Evolutionary conservation across 2,113 vertebrate species (phyloP).

Genomic region (Neoarius graeffei): DNA sequence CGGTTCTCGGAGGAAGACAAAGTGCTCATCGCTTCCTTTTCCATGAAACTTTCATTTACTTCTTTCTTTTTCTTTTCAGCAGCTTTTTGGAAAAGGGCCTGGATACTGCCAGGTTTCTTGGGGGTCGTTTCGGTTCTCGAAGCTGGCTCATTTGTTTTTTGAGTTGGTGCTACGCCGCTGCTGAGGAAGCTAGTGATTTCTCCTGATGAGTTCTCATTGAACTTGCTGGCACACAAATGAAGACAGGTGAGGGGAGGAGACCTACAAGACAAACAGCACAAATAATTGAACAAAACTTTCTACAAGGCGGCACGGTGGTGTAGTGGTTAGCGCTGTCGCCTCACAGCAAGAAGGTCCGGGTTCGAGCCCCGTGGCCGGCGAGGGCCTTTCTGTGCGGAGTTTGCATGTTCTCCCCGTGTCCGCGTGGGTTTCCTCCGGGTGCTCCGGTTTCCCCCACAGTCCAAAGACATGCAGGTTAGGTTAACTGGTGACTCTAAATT

Average conservation of each 20-base stretch:
- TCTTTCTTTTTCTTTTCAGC: conserved; percentile 70
- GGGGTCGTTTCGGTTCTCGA: conserved; percentile 50
- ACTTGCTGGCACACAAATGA: conserved; percentile 85
- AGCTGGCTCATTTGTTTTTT: conserved; percentile 47
- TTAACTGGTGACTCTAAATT: no score
- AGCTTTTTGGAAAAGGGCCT: conserved; percentile 83
- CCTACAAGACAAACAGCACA: conserved; percentile 68
- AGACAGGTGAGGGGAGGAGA: conserved; percentile 85
- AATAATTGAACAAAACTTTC: neutral
- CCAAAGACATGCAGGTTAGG: no score
- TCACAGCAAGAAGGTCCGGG: no score
- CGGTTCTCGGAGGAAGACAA: conserved; percentile 4
- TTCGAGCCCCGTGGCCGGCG: no score
- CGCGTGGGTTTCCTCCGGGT: no score
- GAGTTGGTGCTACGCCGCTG: conserved; percentile 63
- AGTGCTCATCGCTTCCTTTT: neutral
- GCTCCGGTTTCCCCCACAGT: no score
- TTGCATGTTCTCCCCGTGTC: no score
- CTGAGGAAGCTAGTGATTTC: conserved; percentile 83
- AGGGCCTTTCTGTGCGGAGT: no score
- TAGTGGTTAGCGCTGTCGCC: no score
- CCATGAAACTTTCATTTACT: conserved; percentile 13
- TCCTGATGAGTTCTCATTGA: conserved; percentile 70
- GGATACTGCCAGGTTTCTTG: conserved; percentile 72
- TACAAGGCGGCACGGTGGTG: no score